Percentiles rank a stretch among this genome's conserved stretches.
phyloP scores from a whole-genome alignment of 2,113 vertebrate genomes.

The Vanacampus margaritifer region DNA sequence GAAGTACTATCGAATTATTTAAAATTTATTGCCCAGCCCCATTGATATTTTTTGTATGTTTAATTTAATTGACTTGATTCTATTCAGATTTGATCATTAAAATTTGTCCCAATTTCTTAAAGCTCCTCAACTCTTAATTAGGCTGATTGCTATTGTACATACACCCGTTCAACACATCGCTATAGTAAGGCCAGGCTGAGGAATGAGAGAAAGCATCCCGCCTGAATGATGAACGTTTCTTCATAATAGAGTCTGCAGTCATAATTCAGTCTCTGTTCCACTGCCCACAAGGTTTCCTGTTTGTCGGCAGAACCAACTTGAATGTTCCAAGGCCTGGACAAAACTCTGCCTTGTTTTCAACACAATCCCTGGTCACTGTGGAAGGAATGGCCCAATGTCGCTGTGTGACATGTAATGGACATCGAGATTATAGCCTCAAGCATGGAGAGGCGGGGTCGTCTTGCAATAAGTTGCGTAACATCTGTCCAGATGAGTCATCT shows the following conservation, averaged over 20 bases:
- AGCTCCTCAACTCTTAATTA: too few species aligned
- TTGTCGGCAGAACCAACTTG: not conserved
- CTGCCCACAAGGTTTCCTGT: slow-evolving; percentile 26
- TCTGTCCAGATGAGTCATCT: slow-evolving; percentile 39
- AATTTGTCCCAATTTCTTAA: too few species aligned
- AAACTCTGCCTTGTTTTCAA: slow-evolving; percentile 27
- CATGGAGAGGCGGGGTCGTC: not conserved
- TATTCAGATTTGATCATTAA: too few species aligned
- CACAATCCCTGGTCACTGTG: slow-evolving; percentile 18
- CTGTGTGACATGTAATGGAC: slow-evolving; percentile 25
- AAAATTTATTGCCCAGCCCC: too few species aligned
- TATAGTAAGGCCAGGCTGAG: not conserved
- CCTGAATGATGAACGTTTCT: slow-evolving; percentile 2
- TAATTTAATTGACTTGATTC: too few species aligned
- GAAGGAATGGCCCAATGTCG: slow-evolving; percentile 5
- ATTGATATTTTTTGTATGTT: too few species aligned
- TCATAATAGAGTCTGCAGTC: slow-evolving; percentile 3
- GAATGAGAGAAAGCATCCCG: not conserved
- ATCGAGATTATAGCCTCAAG: slow-evolving; percentile 31
- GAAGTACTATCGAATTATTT: too few species aligned
- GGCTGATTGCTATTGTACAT: too few species aligned
- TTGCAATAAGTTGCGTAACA: slow-evolving; percentile 42
- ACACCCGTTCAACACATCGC: too few species aligned
- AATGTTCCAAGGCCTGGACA: slow-evolving; percentile 13
- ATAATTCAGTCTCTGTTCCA: slow-evolving; percentile 16